Conservation (phyloP, 2,113 vertebrate genomes). For the Mobula birostris region DNA sequence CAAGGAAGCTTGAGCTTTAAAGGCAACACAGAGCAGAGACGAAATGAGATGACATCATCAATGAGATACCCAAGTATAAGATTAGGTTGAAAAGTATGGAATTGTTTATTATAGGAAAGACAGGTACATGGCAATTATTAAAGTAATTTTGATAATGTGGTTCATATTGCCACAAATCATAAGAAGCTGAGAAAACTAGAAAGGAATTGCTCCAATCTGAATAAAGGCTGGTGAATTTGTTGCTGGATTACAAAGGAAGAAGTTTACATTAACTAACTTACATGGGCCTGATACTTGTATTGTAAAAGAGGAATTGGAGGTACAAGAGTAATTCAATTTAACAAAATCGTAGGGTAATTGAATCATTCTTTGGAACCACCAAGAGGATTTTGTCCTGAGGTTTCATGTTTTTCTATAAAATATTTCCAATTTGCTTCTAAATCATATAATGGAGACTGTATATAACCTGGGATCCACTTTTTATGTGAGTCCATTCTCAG, state of each 20-base stretch:
- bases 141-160: not conserved
- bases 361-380: not conserved
- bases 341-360: too few relatives aligned
- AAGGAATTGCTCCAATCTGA: not conserved
- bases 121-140: not conserved
- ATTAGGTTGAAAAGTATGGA: not conserved
- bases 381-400: not conserved
- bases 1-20: not conserved
- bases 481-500: not conserved
- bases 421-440: not conserved
- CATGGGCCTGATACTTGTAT: too few relatives aligned
- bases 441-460: constrained; percentile 4
- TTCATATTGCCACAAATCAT: not conserved
- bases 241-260: too few relatives aligned
- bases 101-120: not conserved
- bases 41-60: not conserved
- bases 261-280: too few relatives aligned
- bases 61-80: not conserved
- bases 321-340: not conserved
- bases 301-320: too few relatives aligned
- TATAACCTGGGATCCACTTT: not conserved
- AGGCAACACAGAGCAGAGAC: not conserved
- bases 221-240: not conserved
- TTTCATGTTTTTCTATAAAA: not conserved
- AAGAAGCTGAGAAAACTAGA: not conserved